Percentiles rank a stretch among this genome's conserved stretches.
These are phyloP conservation scores for Leucoma salicis DNA, from an alignment of 2,888 invertebrate species.

Conservation along the genomic window DNA sequence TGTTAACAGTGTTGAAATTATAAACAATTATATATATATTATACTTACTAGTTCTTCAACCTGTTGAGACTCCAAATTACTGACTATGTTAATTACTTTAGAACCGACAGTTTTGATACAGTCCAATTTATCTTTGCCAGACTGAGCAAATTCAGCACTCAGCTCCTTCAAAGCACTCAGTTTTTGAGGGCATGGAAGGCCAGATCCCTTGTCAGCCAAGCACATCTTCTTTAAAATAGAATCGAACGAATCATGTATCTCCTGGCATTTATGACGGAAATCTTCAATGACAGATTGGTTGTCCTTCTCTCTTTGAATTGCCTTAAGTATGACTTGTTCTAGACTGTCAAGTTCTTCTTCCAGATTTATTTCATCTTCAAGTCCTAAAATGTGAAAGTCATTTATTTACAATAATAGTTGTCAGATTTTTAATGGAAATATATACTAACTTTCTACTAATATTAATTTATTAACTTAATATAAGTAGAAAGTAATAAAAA, in stretches of 20 bases:
- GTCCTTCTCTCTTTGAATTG: constrained; percentile 88
- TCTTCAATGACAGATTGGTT: constrained; percentile 90
- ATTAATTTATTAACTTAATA: no score
- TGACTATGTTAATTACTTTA: constrained; percentile 89
- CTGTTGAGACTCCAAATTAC: constrained; percentile 94
- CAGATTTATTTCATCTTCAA: constrained; percentile 86
- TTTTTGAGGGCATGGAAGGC: constrained; percentile 90
- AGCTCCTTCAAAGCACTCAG: constrained; percentile 88
- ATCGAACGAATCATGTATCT: constrained; percentile 92
- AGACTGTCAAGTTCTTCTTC: constrained; percentile 87
- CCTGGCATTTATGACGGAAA: constrained; percentile 88
- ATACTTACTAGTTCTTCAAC: constrained; percentile 89
- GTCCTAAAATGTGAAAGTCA: constrained; percentile 50
- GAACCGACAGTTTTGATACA: constrained; percentile 86
- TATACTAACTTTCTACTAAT: no score
- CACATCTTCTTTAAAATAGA: constrained; percentile 90
- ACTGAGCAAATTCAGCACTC: constrained; percentile 87
- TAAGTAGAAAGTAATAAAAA: no score
- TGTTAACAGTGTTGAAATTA: background rate
- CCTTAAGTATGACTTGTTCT: constrained; percentile 86
- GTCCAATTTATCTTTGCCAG: constrained; percentile 87
- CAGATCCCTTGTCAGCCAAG: constrained; percentile 91
- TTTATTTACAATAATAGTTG: no score
- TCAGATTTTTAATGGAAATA: no score
- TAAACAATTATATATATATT: background rate